phyloP scores from a whole-genome alignment of 2,888 invertebrate genomes.

The Sycophila texana region DNA sequence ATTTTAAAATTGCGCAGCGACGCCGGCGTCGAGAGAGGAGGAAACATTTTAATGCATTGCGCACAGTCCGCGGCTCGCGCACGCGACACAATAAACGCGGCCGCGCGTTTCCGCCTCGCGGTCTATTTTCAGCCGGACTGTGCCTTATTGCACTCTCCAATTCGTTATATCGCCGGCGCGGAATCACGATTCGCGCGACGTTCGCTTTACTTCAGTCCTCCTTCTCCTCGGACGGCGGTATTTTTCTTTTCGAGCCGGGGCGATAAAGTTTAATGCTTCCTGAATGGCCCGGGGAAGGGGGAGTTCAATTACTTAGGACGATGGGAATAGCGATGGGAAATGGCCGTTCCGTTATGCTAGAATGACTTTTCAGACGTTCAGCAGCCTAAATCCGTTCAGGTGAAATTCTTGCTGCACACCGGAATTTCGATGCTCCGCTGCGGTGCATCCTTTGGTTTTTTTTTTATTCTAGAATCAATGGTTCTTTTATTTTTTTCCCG shows the following conservation, averaged over 20 bases:
- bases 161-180: constrained; percentile 3
- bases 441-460: too few species aligned
- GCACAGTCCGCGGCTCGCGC: neutral
- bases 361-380: neutral
- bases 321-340: neutral
- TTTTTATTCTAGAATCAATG: too few species aligned
- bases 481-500: too few species aligned
- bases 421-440: neutral
- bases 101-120: constrained; percentile 51
- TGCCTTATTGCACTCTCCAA: constrained; percentile 4
- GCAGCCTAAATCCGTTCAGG: constrained; percentile 5
- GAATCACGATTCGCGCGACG: neutral
- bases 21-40: too few species aligned
- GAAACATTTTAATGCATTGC: neutral
- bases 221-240: too few species aligned
- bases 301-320: neutral
- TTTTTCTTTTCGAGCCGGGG: too few species aligned
- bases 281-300: too few species aligned
- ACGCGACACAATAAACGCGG: constrained; percentile 31
- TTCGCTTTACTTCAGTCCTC: too few species aligned
- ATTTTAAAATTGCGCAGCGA: neutral
- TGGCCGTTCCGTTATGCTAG: constrained; percentile 1
- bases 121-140: constrained; percentile 49
- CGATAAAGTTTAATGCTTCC: too few species aligned
- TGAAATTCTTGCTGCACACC: neutral